Conservation (phyloP, 1,140 invertebrate genomes). For the Drosophila takahashii region DNA sequence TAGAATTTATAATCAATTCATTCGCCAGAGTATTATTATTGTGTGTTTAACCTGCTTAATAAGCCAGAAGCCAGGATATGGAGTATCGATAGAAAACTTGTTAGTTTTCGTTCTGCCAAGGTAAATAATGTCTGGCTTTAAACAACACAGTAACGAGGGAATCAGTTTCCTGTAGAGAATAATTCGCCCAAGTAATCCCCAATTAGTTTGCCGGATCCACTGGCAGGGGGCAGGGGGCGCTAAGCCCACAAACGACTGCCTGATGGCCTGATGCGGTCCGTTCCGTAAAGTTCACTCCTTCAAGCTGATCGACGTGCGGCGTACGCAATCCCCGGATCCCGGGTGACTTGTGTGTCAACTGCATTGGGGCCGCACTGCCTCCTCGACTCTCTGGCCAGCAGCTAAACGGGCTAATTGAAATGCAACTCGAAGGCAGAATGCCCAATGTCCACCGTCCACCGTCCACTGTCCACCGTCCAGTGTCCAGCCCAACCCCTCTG, state of each 20-base stretch:
- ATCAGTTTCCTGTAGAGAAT: background rate
- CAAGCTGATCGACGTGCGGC: constrained; percentile 16
- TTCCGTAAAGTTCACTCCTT: constrained; percentile 1
- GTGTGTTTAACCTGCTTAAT: too few species aligned
- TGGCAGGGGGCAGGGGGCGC: background rate
- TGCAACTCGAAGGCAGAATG: constrained; percentile 26
- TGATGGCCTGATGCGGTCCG: background rate
- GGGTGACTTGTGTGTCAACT: constrained; percentile 10
- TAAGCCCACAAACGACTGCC: constrained; percentile 1
- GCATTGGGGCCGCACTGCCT: background rate
- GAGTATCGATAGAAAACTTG: too few species aligned
- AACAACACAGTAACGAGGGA: background rate
- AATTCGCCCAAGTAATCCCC: background rate
- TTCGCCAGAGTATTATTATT: background rate
- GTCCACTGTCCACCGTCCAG: background rate
- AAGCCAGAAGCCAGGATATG: background rate
- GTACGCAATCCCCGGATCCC: constrained; percentile 18
- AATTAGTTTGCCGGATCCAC: background rate
- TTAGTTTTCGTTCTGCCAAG: background rate
- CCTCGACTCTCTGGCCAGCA: constrained; percentile 7
- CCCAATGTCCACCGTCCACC: background rate
- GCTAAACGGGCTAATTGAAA: constrained; percentile 49
- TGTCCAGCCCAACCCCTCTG: background rate
- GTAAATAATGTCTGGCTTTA: background rate
- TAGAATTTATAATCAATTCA: too few species aligned